Base-by-base conservation (phyloP, 2,113 vertebrate genomes). In the Nesoenas mayeri region DNA sequence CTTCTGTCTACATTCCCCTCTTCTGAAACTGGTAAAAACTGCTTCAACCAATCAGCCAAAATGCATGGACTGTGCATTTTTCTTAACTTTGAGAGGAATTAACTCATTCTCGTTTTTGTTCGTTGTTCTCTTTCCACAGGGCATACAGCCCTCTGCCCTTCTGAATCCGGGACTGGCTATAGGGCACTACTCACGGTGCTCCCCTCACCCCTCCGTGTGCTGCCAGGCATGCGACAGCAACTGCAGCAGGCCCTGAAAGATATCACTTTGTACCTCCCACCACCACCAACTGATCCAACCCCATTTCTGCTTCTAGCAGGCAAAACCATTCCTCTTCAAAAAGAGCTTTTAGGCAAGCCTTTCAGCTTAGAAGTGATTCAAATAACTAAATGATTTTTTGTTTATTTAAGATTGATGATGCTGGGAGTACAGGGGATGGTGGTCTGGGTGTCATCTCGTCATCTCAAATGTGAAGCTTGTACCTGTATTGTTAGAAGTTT, bases 91-190 rank as follows among this genome's bases (percentile, higher is more conserved):
- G 18, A 62, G 62, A 67, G 54, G 22, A 83, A 40, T 21, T 9
- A 62, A 31, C 28, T 70, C 1, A 16, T 78, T 78, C 29, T 12
- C 29, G 3, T 47, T 82, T 48, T 54, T 79, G 32, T 57, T 84
- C 12, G 50, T 61, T 4, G 4, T 70, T 40, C 4, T 48, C 14
- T 73, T 83, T 73, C 12, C 24, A 61, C n/a, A n/a, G 17, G 11
- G 12, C 5, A 3, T 10, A 15, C 3, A 29, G 8, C 8, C 6
- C 10, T 47, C 58, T 0, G 1, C 3, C 69, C 6, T 28, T 62
- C 26, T 66, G 60, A 50, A 47, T 58, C 42, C 42, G 50, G 40
- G 65, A 40, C 24, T 62, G 56, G 40, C 16, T 67, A 3, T 0
- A 67, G 50, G 24, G 22, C 40, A 25, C 5, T 14, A 18, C 8